Evolutionary conservation across 2,113 vertebrate genomes (phyloP).

Genomic region (Dipodomys merriami): DNA sequence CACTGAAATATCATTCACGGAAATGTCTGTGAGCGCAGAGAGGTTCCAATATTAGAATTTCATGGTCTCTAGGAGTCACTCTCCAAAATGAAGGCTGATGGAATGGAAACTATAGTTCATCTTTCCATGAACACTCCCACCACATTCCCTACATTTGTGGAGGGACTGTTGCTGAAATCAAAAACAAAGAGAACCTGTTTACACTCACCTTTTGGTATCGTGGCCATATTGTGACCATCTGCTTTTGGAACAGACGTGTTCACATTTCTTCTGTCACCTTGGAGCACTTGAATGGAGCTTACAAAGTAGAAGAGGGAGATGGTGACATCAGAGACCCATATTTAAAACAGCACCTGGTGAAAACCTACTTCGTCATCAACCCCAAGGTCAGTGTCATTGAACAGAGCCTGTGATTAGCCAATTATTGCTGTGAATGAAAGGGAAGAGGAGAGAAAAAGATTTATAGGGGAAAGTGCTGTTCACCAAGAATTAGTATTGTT

Average conservation of each 20-base stretch:
- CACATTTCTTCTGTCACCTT: slow-evolving; percentile 97
- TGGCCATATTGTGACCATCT: neutral
- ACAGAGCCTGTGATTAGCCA: neutral
- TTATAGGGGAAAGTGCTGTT: neutral
- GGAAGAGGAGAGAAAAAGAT: no score
- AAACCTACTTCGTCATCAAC: slow-evolving; percentile 97
- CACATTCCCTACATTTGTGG: neutral
- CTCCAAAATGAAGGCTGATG: neutral
- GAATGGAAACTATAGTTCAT: neutral
- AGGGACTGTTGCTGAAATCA: neutral
- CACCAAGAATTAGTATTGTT: neutral
- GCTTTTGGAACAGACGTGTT: slow-evolving; percentile 90
- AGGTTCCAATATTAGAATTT: no score
- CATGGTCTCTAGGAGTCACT: rapidly evolving
- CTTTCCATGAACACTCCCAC: neutral
- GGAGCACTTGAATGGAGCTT: slow-evolving; percentile 95
- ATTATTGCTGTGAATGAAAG: neutral
- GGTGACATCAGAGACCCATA: slow-evolving; percentile 96
- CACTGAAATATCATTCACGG: no score
- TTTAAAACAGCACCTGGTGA: slow-evolving; percentile 94
- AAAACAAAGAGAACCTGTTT: neutral
- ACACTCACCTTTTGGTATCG: neutral
- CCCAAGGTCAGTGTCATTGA: slow-evolving; percentile 91
- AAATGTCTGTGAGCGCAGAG: neutral
- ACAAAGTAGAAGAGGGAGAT: slow-evolving; percentile 97